Percentiles rank a stretch among this genome's conserved stretches.
Conservation (phyloP, 2,797 vertebrate genomes). For the Menidia menidia region DNA sequence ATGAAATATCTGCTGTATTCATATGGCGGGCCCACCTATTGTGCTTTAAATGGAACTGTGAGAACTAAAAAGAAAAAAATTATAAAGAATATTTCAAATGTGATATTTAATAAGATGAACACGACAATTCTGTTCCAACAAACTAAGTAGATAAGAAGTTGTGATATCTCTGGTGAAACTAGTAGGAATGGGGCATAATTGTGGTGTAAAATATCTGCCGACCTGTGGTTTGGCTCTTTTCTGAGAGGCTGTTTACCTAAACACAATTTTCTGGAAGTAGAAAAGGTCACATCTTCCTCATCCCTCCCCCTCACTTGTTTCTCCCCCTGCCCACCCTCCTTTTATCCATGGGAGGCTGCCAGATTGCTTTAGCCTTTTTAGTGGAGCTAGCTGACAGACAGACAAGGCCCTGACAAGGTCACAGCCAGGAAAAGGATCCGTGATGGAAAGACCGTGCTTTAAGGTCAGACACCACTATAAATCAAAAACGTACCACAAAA, state of each 20-base stretch:
- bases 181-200: background rate
- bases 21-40: background rate
- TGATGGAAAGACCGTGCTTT: constrained; percentile 79
- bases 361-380: constrained; percentile 92
- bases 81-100: background rate
- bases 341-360: constrained; percentile 75
- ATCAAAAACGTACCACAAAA: constrained; percentile 16
- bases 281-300: constrained; percentile 88
- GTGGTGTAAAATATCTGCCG: constrained; percentile 27
- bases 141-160: background rate
- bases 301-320: constrained; percentile 64
- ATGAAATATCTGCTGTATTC: constrained; percentile 4
- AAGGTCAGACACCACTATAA: constrained; percentile 21
- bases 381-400: constrained; percentile 82
- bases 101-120: background rate
- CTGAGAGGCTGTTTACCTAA: constrained; percentile 90
- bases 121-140: background rate
- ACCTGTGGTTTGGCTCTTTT: constrained; percentile 78
- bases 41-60: background rate
- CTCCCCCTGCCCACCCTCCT: constrained; percentile 55
- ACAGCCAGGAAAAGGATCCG: constrained; percentile 78
- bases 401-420: constrained; percentile 87
- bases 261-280: constrained; percentile 84
- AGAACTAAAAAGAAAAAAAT: background rate
- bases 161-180: constrained; percentile 5